Evolutionary conservation across 2,797 vertebrate species (phyloP).

Genomic region (Danio kyathit): DNA sequence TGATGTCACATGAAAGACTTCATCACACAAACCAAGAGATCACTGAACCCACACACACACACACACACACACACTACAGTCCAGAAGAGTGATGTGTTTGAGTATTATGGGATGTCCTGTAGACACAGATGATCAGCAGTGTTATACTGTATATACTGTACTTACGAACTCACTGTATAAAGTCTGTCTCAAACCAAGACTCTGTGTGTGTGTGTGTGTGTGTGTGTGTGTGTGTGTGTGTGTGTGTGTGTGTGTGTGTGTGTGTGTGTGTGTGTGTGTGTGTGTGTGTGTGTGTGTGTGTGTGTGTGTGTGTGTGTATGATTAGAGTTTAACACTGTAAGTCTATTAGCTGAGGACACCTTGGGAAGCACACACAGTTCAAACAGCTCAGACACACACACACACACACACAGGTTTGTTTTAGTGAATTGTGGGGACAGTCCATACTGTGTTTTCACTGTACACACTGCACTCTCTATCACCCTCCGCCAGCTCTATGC

Average conservation of each 20-base stretch:
- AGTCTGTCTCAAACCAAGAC: no score
- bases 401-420: neutral
- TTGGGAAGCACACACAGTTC: constrained; percentile 58
- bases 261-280: no score
- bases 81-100: neutral
- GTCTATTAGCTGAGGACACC: constrained; percentile 71
- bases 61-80: neutral
- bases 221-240: no score
- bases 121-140: neutral
- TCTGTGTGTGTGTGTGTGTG: no score
- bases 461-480: no score
- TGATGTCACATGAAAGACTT: no score
- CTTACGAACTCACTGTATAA: constrained; percentile 52
- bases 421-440: no score
- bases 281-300: no score
- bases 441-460: no score
- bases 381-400: neutral
- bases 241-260: no score
- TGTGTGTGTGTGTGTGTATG: neutral
- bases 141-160: constrained; percentile 68
- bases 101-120: neutral
- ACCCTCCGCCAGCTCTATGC: no score
- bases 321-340: constrained; percentile 76
- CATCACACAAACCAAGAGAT: no score
- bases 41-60: neutral